phyloP scores from a whole-genome alignment of 2,888 invertebrate species.

The Brachyptera putata region DNA sequence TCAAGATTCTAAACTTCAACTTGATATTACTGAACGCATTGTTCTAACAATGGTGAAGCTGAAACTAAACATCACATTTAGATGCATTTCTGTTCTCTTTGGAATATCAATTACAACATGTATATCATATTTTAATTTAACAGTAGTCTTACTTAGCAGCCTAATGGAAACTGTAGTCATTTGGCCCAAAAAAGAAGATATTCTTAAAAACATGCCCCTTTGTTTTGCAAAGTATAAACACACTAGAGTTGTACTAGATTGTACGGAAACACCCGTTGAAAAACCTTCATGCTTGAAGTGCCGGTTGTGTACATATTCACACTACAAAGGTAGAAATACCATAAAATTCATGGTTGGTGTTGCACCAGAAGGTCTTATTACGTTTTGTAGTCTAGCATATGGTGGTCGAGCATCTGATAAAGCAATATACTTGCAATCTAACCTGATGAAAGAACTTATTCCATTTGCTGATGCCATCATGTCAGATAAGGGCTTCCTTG shows the following conservation, averaged over 20 bases:
- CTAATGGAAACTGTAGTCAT: constrained; percentile 24
- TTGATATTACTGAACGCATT: background rate
- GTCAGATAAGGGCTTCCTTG: constrained; percentile 31
- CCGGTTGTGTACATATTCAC: constrained; percentile 34
- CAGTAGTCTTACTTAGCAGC: constrained; percentile 20
- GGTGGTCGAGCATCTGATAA: too few species aligned
- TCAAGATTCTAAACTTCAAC: background rate
- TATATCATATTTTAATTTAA: background rate
- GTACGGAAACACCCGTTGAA: constrained; percentile 36
- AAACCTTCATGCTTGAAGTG: constrained; percentile 35
- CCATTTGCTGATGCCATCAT: constrained; percentile 37
- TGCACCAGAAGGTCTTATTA: too few species aligned
- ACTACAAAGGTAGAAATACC: constrained; percentile 35
- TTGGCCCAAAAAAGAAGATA: constrained; percentile 34
- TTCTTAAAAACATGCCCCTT: constrained; percentile 34
- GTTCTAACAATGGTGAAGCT: background rate
- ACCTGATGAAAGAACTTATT: too few species aligned
- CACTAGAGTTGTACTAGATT: constrained; percentile 36
- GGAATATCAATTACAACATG: background rate
- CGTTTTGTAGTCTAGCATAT: too few species aligned
- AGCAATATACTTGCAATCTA: too few species aligned
- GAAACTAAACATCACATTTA: background rate
- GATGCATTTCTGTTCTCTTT: too few species aligned
- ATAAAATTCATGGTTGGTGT: too few species aligned
- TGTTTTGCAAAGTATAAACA: constrained; percentile 36